A percentile compares a stretch with the other conserved stretches of the same genome.
Conservation (phyloP, 1,140 invertebrate species). For the Drosophila santomea region DNA sequence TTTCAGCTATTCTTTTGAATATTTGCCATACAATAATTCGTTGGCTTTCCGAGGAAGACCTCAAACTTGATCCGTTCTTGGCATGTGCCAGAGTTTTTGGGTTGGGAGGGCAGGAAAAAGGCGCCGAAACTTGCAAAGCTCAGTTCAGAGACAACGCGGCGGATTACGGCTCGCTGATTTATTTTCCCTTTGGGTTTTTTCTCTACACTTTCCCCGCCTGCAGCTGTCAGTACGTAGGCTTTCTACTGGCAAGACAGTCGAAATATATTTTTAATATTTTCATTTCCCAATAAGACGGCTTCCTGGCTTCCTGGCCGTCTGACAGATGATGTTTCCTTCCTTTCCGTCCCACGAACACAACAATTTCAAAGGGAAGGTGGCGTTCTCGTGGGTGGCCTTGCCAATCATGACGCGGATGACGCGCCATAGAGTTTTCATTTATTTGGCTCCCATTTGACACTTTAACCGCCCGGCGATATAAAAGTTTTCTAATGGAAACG, state of each 20-base stretch:
- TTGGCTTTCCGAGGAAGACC: constrained; percentile 5
- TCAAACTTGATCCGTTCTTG: constrained; percentile 31
- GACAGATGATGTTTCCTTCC: constrained; percentile 43
- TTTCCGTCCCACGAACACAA: constrained; percentile 8
- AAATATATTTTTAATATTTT: constrained; percentile 51
- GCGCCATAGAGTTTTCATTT: constrained; percentile 45
- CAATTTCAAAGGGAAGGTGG: constrained; percentile 11
- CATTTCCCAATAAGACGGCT: constrained; percentile 40
- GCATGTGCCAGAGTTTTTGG: constrained; percentile 37
- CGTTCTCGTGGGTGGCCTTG: constrained; percentile 20
- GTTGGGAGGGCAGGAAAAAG: constrained; percentile 15
- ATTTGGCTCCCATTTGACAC: constrained; percentile 29
- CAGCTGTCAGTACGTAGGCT: constrained; percentile 19
- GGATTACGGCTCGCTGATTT: constrained; percentile 47
- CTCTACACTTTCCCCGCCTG: background rate
- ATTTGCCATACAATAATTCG: constrained; percentile 6
- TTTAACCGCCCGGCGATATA: constrained; percentile 26
- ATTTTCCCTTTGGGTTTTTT: constrained; percentile 38
- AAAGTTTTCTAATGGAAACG: constrained; percentile 36
- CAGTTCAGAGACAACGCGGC: constrained; percentile 35
- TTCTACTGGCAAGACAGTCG: constrained; percentile 7
- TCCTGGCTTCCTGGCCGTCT: constrained; percentile 17
- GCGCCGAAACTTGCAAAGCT: constrained; percentile 12
- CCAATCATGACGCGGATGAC: constrained; percentile 32
- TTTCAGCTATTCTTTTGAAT: constrained; percentile 11